A percentile compares a stretch with the other conserved stretches of the same genome.
Evolutionary conservation across 2,888 invertebrate species (phyloP).

Genomic region (Drosophila acutilabella): DNA sequence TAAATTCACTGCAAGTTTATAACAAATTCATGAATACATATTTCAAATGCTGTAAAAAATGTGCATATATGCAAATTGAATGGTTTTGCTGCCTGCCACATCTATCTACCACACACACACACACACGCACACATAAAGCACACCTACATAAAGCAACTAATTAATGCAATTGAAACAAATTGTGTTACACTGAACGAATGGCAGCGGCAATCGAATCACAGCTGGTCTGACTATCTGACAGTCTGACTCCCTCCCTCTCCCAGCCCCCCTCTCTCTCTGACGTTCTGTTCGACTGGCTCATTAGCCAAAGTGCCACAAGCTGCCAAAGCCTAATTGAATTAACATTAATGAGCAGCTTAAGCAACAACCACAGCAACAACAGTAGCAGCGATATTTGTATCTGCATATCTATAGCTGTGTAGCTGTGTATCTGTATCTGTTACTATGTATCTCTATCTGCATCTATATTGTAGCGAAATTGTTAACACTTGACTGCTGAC

Average conservation of each 20-base stretch:
- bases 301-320: conserved; percentile 72
- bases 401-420: background rate
- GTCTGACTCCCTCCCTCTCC: background rate
- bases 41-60: background rate
- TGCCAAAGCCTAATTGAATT: conserved; percentile 66
- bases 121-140: background rate
- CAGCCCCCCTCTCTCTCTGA: background rate
- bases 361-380: conserved; percentile 17
- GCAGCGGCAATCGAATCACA: conserved; percentile 46
- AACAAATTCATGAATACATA: conserved; percentile 11
- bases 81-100: background rate
- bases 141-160: conserved; percentile 52
- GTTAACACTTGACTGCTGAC: conserved; percentile 42
- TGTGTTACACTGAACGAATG: conserved; percentile 48
- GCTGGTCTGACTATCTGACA: conserved; percentile 35
- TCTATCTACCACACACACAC: conserved; percentile 7
- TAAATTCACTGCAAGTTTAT: background rate
- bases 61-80: conserved; percentile 18
- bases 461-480: conserved; percentile 24
- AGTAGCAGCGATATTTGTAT: conserved; percentile 8
- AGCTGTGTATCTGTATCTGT: conserved; percentile 9
- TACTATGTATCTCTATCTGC: conserved; percentile 6
- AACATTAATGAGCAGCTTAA: conserved; percentile 67
- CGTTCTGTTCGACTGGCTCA: conserved; percentile 47
- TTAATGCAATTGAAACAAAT: conserved; percentile 77